phyloP scores from a whole-genome alignment of 1,140 invertebrate species.

The Trachelipus rathkii region DNA sequence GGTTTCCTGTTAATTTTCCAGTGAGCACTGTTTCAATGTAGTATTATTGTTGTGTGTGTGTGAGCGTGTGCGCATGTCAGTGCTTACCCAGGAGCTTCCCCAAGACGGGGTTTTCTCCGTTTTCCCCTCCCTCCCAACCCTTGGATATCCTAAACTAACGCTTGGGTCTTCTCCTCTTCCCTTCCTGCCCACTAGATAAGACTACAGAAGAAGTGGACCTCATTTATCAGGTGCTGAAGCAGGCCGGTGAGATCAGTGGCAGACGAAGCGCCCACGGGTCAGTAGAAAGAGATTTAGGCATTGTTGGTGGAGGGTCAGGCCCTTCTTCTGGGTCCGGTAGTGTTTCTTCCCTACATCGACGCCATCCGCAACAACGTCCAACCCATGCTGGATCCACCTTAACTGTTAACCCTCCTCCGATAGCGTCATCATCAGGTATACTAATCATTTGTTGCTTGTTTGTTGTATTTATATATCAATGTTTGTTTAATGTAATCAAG shows the following conservation, averaged over 20 bases:
- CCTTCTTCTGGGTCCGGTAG: constrained; percentile 46
- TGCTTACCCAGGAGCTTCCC: not conserved
- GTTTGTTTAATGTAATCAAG: no score
- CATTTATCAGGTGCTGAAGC: constrained; percentile 88
- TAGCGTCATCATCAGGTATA: constrained; percentile 52
- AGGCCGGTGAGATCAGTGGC: constrained; percentile 72
- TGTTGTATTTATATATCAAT: no score
- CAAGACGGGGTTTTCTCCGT: not conserved
- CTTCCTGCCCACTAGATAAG: constrained; percentile 28
- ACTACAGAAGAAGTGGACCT: constrained; percentile 67
- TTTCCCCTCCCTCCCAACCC: not conserved
- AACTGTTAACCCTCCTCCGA: constrained; percentile 48
- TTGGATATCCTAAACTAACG: not conserved
- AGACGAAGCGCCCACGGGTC: constrained; percentile 49
- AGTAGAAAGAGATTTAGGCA: constrained; percentile 36
- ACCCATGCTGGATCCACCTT: constrained; percentile 46
- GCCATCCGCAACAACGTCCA: constrained; percentile 39
- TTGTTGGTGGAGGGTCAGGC: constrained; percentile 28
- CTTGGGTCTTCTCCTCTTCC: not conserved
- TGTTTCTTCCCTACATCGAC: constrained; percentile 45
- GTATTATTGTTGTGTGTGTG: no score
- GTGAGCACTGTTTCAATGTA: no score
- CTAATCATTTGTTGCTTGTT: no score
- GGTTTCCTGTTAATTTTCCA: no score
- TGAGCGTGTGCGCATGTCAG: not conserved